These are phyloP conservation scores for Tetramorium bicarinatum DNA, from an alignment of 2,888 invertebrate genomes.

Conservation along the genomic window DNA sequence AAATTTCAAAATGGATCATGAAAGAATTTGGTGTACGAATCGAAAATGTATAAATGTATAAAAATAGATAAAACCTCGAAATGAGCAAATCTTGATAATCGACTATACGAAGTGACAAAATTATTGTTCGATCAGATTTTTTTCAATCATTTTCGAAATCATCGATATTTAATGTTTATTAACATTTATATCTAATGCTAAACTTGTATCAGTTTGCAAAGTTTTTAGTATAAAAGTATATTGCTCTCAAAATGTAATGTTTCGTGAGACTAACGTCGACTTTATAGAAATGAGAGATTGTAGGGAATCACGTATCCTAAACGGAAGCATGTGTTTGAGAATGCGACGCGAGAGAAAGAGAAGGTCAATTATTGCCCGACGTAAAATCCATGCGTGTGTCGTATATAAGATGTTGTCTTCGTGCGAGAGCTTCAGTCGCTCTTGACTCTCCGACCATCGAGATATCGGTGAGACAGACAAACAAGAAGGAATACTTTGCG, in stretches of 20 bases:
- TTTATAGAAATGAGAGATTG: background rate
- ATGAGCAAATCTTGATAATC: slow-evolving; percentile 78
- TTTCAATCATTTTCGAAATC: background rate
- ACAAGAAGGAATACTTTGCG: slow-evolving; percentile 35
- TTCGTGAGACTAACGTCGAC: background rate
- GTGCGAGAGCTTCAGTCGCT: slow-evolving; percentile 80
- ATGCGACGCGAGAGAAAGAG: slow-evolving; percentile 56
- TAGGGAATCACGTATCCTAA: background rate
- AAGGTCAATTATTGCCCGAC: slow-evolving; percentile 76
- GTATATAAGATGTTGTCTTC: slow-evolving; percentile 84
- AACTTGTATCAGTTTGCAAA: background rate
- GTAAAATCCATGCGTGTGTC: slow-evolving; percentile 73
- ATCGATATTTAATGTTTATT: background rate
- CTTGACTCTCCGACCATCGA: slow-evolving; percentile 76
- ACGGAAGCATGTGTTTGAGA: background rate
- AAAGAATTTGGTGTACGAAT: background rate
- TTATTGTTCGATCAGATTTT: slow-evolving; percentile 47
- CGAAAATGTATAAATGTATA: slow-evolving; percentile 71
- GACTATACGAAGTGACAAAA: slow-evolving; percentile 62
- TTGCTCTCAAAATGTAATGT: background rate
- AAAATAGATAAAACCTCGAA: slow-evolving; percentile 56
- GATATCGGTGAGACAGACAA: slow-evolving; percentile 46
- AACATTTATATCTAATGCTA: background rate
- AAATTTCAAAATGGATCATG: background rate
- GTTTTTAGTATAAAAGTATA: background rate